A percentile compares a stretch with the other conserved stretches of the same genome.
phyloP scores from a whole-genome alignment of 2,888 invertebrate species.

The Machimus rusticus region DNA sequence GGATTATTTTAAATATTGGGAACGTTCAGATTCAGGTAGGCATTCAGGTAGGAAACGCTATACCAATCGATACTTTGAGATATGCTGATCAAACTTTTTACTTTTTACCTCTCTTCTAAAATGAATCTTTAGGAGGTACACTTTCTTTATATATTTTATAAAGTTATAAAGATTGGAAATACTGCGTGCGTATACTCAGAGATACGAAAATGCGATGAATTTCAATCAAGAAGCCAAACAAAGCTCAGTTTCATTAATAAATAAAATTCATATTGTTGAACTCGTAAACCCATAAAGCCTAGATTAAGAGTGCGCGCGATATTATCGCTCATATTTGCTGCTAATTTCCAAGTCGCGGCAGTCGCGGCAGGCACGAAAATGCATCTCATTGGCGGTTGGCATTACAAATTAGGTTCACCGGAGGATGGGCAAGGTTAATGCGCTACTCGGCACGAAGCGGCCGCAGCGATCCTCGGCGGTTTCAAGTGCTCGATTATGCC shows the following conservation, averaged over 20 bases:
- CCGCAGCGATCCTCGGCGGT: not conserved
- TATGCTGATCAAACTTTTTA: too few species aligned
- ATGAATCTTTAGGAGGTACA: too few species aligned
- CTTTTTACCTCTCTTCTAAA: too few species aligned
- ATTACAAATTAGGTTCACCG: constrained; percentile 23
- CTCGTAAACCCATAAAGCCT: not conserved
- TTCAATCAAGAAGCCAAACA: not conserved
- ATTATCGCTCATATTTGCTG: not conserved
- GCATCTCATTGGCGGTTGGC: not conserved
- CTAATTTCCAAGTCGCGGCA: not conserved
- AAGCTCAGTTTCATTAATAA: not conserved
- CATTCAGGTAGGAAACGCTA: too few species aligned
- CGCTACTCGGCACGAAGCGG: constrained; percentile 1
- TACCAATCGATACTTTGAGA: too few species aligned
- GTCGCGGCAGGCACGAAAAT: not conserved
- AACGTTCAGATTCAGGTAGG: too few species aligned
- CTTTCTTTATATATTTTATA: too few species aligned
- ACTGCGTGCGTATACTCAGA: not conserved
- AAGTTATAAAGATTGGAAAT: too few species aligned
- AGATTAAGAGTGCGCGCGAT: not conserved
- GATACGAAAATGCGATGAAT: not conserved
- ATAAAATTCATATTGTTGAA: not conserved
- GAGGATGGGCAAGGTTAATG: constrained; percentile 32
- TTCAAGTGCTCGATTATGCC: constrained; percentile 16
- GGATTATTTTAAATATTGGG: too few species aligned